Evolutionary conservation across 2,888 invertebrate genomes (phyloP).

Genomic region (Zonitis immaculata): DNA sequence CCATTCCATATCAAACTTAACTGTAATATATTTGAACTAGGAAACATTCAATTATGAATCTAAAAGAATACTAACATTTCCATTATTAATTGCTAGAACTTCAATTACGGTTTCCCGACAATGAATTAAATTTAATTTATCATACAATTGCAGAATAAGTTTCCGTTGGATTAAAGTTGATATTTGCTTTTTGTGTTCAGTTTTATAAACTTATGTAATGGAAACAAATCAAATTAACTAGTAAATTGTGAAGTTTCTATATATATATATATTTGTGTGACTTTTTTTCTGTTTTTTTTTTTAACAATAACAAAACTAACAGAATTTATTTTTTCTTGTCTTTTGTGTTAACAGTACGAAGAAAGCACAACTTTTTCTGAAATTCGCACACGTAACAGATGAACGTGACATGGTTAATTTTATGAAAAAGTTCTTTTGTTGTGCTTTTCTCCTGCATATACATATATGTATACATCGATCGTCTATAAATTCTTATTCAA

Average conservation of each 20-base stretch:
- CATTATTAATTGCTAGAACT: too few species aligned
- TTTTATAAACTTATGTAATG: too few species aligned
- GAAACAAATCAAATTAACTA: slow-evolving; percentile 20
- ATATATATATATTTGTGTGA: too few species aligned
- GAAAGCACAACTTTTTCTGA: slow-evolving; percentile 16
- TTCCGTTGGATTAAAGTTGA: neutral
- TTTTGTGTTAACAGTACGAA: slow-evolving; percentile 17
- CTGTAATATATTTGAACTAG: neutral
- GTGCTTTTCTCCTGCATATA: slow-evolving; percentile 13
- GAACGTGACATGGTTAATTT: slow-evolving; percentile 27
- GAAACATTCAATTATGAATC: neutral
- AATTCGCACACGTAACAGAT: slow-evolving; percentile 22
- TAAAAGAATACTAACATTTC: too few species aligned
- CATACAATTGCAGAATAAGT: too few species aligned
- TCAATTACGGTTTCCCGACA: too few species aligned
- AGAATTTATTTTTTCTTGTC: too few species aligned
- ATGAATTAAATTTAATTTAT: too few species aligned
- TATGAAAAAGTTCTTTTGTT: slow-evolving; percentile 17
- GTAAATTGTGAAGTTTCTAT: slow-evolving; percentile 2
- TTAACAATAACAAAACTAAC: slow-evolving; percentile 8
- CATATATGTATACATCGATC: slow-evolving; percentile 13
- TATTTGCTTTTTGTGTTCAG: neutral
- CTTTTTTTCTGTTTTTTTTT: too few species aligned
- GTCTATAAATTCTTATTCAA: neutral
- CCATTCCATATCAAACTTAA: neutral